Base-by-base conservation (phyloP, 2,888 invertebrate species). In the Drosophila mulleri region DNA sequence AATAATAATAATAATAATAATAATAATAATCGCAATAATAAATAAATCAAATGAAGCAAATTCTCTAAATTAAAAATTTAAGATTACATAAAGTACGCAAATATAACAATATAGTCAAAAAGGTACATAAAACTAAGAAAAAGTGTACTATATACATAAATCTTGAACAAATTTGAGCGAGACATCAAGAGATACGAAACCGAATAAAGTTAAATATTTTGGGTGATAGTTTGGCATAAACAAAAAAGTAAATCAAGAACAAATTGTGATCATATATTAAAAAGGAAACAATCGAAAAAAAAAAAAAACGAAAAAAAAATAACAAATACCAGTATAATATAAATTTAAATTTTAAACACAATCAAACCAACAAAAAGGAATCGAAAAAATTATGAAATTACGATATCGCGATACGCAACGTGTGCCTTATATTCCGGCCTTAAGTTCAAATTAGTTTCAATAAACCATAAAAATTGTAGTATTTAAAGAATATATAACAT, bases 341-440 rank as follows among this genome's bases (percentile, higher is more conserved):
- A 35, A 32, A 32, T 9, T 2, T 9, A 9, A 32, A n/a, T n/a
- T n/a, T n/a, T n/a, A n/a, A n/a, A n/a, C n/a, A n/a, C n/a, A n/a
- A n/a, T n/a, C n/a, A 41, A 63, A 62, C 1, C 29, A 29, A 11
- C 2, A 32, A 39, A 58, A 41, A 63, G 60, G 44, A 53, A 35
- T 44, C 39, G n/a, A 50, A 32, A 52, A 63, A 47, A 59, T 63
- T 18, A 57, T 16, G 23, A 75, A 67, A 64, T 61, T 73, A 63
- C 48, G 61, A 80, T 58, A 67, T 70, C 68, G 75, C 75, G 69
- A 72, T 62, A 75, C 67, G 78, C 74, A 91, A 88, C 88, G 79
- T 82, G 91, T 91, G 91, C 91, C 91, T 91, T 91, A 91, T 91
- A 91, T 78, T 80, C 83, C 81, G 91, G 91, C 92, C 91, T 91